Conservation (phyloP, 2,113 vertebrate genomes). For the Ammodytes dubius region DNA sequence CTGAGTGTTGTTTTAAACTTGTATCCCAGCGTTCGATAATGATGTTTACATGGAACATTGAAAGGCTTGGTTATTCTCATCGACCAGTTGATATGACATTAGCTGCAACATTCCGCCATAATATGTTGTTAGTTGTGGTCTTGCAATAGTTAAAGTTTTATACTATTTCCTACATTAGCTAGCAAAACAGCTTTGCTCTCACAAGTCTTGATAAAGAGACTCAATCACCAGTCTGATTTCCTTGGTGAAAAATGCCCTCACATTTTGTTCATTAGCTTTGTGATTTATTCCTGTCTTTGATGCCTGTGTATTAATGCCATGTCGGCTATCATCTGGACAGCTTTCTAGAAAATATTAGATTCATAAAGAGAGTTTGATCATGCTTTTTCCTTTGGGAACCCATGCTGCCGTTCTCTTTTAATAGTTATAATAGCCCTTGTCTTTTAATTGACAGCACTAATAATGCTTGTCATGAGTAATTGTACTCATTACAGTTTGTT, state of each 20-base stretch:
- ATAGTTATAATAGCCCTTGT: constrained; percentile 6
- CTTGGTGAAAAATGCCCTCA: constrained; percentile 14
- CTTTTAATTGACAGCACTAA: constrained; percentile 42
- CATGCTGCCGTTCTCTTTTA: constrained; percentile 13
- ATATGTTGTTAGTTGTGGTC: neutral
- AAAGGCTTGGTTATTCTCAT: neutral
- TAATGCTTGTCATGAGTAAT: constrained; percentile 39
- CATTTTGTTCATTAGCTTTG: constrained; percentile 41
- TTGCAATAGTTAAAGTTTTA: constrained; percentile 19
- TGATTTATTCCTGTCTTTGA: constrained; percentile 28
- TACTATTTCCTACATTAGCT: constrained; percentile 32
- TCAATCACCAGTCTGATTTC: neutral
- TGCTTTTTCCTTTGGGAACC: constrained; percentile 13
- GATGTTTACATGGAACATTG: neutral
- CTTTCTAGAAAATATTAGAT: constrained; percentile 20
- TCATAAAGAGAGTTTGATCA: constrained; percentile 3
- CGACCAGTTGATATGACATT: neutral
- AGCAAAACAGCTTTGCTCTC: neutral
- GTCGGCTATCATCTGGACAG: constrained; percentile 1
- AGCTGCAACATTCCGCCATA: no score
- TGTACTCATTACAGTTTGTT: constrained; percentile 24
- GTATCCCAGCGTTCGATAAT: neutral
- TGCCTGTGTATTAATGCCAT: constrained; percentile 14
- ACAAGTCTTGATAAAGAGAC: constrained; percentile 9
- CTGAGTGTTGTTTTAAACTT: neutral